Conservation (phyloP, 2,113 vertebrate genomes). For the Semicossyphus pulcher region DNA sequence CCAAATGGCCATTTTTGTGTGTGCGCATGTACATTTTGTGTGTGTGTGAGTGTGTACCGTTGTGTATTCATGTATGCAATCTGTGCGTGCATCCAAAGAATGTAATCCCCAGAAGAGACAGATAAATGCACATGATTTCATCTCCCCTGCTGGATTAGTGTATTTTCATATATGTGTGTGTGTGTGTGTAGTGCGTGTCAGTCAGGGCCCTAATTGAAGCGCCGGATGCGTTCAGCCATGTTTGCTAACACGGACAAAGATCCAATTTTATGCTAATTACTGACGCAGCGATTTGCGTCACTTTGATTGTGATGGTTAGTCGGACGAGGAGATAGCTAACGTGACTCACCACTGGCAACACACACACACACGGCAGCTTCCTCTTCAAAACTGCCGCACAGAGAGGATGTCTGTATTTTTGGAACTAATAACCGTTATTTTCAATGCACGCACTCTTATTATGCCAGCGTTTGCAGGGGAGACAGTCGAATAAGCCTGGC, state of each 20-base stretch:
- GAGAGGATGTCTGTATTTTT: slow-evolving; percentile 31
- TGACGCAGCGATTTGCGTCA: slow-evolving; percentile 55
- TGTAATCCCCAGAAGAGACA: neutral
- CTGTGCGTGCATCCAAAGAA: too few relatives aligned
- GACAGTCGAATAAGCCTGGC: slow-evolving; percentile 28
- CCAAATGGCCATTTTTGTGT: slow-evolving; percentile 14
- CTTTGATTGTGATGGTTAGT: slow-evolving; percentile 54
- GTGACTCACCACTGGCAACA: slow-evolving; percentile 4
- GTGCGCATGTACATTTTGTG: too few relatives aligned
- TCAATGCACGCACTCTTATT: slow-evolving; percentile 10
- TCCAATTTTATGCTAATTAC: slow-evolving; percentile 69
- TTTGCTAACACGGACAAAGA: slow-evolving; percentile 65
- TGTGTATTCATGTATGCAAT: too few relatives aligned
- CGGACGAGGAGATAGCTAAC: slow-evolving; percentile 21
- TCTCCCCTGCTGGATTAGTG: neutral
- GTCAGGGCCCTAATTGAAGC: slow-evolving; percentile 30
- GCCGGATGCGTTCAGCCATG: slow-evolving; percentile 39
- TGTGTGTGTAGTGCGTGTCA: slow-evolving; percentile 8
- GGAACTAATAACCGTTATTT: slow-evolving; percentile 40
- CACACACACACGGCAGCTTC: neutral
- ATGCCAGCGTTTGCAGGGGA: slow-evolving; percentile 44
- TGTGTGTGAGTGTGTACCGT: too few relatives aligned
- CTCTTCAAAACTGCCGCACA: neutral
- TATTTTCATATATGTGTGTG: neutral
- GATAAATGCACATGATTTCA: neutral